Percentiles rank a stretch among this genome's conserved stretches.
These are phyloP conservation scores for Caenorhabditis zanzibari DNA, from an alignment of 2,888 invertebrate genomes.

Conservation along the genomic window DNA sequence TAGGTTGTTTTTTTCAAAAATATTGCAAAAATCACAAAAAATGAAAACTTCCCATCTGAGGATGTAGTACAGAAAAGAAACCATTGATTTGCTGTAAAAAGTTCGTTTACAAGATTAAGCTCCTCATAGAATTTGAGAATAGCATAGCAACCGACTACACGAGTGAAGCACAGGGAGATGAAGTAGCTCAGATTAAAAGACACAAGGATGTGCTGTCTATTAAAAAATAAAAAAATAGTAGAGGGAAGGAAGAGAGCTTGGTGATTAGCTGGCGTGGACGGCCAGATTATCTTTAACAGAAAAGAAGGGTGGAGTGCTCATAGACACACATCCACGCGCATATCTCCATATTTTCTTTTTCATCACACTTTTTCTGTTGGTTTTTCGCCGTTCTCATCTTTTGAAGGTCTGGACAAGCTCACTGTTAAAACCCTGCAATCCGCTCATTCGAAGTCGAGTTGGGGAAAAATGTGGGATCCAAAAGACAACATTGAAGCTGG, in stretches of 20 bases:
- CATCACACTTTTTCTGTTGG: background rate
- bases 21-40: no score
- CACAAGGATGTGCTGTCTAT: conserved; percentile 14
- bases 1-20: no score
- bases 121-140: background rate
- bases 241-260: background rate
- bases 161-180: background rate
- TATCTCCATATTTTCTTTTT: background rate
- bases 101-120: conserved; percentile 13
- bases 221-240: conserved; percentile 20
- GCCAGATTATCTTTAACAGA: conserved; percentile 19
- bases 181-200: conserved; percentile 32
- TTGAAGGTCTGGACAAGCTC: background rate
- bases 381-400: background rate
- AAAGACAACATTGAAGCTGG: conserved; percentile 49
- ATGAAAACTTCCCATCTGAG: no score
- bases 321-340: conserved; percentile 1
- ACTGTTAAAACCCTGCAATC: no score
- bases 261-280: conserved; percentile 32
- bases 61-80: no score
- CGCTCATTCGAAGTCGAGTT: background rate
- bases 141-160: background rate
- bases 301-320: background rate
- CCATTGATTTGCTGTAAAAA: no score
- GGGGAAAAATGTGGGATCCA: conserved; percentile 60